These are phyloP conservation scores for Litocranius walleri DNA, from an alignment of 2,113 vertebrate genomes.

Conservation along the genomic window DNA sequence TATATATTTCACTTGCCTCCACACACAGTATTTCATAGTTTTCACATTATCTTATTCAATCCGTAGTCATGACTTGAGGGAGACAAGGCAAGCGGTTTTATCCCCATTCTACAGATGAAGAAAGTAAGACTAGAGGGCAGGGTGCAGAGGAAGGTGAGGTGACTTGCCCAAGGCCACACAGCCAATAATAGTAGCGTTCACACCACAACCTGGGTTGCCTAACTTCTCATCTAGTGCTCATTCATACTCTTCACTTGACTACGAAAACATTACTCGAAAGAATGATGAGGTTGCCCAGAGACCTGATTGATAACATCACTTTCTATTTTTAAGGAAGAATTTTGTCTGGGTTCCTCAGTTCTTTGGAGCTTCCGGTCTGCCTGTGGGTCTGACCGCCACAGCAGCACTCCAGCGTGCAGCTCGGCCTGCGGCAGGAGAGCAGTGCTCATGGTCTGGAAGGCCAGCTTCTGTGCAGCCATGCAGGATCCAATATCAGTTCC, in stretches of 20 bases:
- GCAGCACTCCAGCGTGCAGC: not conserved
- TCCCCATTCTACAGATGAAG: conserved; percentile 1
- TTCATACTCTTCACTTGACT: not conserved
- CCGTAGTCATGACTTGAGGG: not conserved
- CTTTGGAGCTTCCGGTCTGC: not conserved
- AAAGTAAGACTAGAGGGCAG: not conserved
- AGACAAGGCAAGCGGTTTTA: not conserved
- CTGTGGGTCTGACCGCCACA: not conserved
- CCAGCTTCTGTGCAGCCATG: not conserved
- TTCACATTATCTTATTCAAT: not conserved
- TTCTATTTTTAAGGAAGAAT: conserved; percentile 38
- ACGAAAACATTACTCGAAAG: not conserved
- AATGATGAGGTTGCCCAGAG: not conserved
- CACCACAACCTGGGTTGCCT: not conserved
- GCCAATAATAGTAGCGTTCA: not conserved
- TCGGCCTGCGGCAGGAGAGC: not conserved
- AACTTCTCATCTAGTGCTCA: not conserved
- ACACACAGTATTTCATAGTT: not conserved
- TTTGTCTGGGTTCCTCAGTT: conserved; percentile 1
- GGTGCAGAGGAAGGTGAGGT: not conserved
- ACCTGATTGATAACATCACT: not conserved
- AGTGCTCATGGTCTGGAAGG: not conserved
- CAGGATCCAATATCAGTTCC: not conserved
- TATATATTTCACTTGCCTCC: not conserved
- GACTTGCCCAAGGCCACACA: not conserved